phyloP scores from a whole-genome alignment of 2,797 vertebrate species.

The Cyclura pinguis region DNA sequence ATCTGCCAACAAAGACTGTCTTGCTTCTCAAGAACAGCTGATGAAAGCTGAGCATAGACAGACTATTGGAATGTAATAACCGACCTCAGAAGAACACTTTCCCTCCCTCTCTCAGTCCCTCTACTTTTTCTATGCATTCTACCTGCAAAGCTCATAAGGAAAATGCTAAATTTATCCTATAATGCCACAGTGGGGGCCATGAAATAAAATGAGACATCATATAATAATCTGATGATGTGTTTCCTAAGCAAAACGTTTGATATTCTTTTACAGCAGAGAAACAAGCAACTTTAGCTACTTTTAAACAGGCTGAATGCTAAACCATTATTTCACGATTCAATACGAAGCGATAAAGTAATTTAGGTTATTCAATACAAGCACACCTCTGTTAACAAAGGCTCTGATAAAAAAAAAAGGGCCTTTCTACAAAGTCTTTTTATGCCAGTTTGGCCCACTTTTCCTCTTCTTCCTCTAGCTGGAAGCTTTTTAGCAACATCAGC shows the following conservation, averaged over 20 bases:
- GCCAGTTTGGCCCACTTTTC: too few relatives aligned
- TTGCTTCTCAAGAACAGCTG: not conserved
- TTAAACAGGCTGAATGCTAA: not conserved
- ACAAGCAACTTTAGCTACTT: not conserved
- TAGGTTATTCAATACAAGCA: not conserved
- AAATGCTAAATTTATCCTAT: not conserved
- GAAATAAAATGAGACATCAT: not conserved
- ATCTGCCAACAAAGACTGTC: not conserved
- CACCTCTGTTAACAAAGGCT: too few relatives aligned
- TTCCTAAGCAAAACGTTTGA: not conserved
- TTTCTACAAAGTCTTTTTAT: too few relatives aligned
- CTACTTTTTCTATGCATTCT: not conserved
- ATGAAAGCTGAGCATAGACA: slow-evolving; percentile 1
- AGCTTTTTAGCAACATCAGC: too few relatives aligned
- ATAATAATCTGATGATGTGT: not conserved
- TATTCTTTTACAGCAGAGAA: not conserved
- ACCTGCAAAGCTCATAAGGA: not conserved
- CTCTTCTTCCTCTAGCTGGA: too few relatives aligned
- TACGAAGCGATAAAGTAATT: not conserved
- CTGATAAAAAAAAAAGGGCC: too few relatives aligned
- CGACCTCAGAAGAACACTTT: not conserved
- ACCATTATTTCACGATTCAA: not conserved
- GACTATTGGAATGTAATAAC: not conserved
- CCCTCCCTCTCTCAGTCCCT: not conserved
- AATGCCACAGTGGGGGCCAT: not conserved